Conservation (phyloP, 2,797 vertebrate genomes). For the Lepilemur septentrionalis region DNA sequence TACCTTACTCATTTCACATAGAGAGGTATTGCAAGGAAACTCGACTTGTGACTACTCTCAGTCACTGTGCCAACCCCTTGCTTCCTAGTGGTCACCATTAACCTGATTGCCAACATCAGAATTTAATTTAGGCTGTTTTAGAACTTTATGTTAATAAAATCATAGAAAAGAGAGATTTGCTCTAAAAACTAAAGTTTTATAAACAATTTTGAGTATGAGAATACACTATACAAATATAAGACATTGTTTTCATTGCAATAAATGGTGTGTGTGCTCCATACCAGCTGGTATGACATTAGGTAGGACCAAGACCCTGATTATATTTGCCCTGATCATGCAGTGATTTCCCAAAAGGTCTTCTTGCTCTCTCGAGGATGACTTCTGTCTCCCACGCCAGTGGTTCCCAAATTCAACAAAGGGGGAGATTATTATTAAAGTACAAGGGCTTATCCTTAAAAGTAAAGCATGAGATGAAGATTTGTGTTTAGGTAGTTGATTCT, state of each 20-base stretch:
- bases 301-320: not conserved
- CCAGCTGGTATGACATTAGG: not conserved
- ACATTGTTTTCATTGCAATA: not conserved
- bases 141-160: not conserved
- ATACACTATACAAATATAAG: not conserved
- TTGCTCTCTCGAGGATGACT: not conserved
- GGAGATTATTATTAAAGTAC: not conserved
- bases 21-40: not conserved
- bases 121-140: not conserved
- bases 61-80: not conserved
- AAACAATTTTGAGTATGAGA: not conserved
- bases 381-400: not conserved
- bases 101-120: not conserved
- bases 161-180: not conserved
- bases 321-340: not conserved
- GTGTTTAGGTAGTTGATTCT: not conserved
- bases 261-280: not conserved
- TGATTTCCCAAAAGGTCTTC: not conserved
- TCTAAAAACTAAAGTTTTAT: not conserved
- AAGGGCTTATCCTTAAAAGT: not conserved
- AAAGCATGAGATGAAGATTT: not conserved
- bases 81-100: not conserved
- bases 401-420: not conserved
- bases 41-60: not conserved
- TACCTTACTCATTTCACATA: not conserved